These are phyloP conservation scores for Bombus balteatus DNA, from an alignment of 1,140 invertebrate genomes.

Conservation along the genomic window DNA sequence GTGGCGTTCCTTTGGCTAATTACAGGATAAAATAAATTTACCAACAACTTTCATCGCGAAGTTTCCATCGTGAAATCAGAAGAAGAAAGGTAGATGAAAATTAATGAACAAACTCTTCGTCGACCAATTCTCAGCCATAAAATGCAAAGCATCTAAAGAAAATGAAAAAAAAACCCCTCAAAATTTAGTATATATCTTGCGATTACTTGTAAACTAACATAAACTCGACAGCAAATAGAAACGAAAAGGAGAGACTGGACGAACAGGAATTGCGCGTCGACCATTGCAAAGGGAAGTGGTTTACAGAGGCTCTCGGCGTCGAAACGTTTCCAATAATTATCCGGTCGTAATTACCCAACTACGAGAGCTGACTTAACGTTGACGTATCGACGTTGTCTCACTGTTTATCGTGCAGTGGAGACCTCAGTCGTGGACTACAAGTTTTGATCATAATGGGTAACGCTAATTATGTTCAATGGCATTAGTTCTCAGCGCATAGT, in stretches of 20 bases:
- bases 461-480: constrained; percentile 63
- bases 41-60: background rate
- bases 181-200: too few relatives aligned
- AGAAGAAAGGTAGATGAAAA: background rate
- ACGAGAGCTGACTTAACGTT: constrained; percentile 32
- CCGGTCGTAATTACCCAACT: constrained; percentile 33
- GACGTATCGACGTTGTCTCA: constrained; percentile 36
- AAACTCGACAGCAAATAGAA: too few relatives aligned
- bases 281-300: too few relatives aligned
- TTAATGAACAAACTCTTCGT: background rate
- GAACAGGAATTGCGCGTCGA: too few relatives aligned
- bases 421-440: constrained; percentile 28
- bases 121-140: background rate
- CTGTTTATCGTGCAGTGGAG: constrained; percentile 36
- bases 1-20: too few relatives aligned
- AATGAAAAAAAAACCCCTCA: too few relatives aligned
- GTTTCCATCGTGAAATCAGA: background rate
- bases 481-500: constrained; percentile 56
- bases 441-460: constrained; percentile 57
- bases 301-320: background rate
- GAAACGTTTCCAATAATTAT: constrained; percentile 40
- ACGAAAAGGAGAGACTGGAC: too few relatives aligned
- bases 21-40: background rate
- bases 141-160: background rate
- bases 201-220: too few relatives aligned